These are phyloP conservation scores for Meloidogyne floridensis DNA, from an alignment of 1,140 invertebrate genomes.

Conservation along the genomic window DNA sequence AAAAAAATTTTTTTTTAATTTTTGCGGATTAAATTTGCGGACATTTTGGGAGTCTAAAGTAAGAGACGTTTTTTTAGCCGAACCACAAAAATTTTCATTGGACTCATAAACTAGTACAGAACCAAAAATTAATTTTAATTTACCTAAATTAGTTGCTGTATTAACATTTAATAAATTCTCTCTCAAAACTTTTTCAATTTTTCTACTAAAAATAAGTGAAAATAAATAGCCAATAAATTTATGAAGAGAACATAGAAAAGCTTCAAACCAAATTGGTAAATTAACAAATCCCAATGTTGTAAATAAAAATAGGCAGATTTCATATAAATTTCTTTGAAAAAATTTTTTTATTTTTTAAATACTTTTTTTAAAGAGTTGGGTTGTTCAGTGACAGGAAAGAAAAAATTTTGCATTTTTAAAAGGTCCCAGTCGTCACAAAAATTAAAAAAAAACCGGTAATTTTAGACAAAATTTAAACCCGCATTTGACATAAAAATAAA, in stretches of 20 bases:
- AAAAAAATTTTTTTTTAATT: not conserved
- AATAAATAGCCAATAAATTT: constrained; percentile 13
- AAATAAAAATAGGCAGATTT: constrained; percentile 8
- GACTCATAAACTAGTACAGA: too few relatives aligned
- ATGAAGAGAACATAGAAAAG: constrained; percentile 25
- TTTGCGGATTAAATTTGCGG: too few relatives aligned
- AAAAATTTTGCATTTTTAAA: too few relatives aligned
- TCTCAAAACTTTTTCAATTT: constrained; percentile 20
- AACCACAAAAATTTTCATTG: too few relatives aligned
- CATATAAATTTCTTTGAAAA: constrained; percentile 16
- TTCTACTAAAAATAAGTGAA: constrained; percentile 4
- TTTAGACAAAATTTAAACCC: too few relatives aligned
- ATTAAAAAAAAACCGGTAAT: too few relatives aligned
- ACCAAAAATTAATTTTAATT: not conserved
- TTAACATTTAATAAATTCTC: constrained; percentile 21
- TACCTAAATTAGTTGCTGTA: constrained; percentile 21
- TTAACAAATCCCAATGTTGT: constrained; percentile 4
- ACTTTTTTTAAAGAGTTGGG: too few relatives aligned
- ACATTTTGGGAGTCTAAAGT: too few relatives aligned
- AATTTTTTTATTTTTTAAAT: not conserved
- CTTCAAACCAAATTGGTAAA: constrained; percentile 27
- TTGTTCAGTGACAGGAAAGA: too few relatives aligned
- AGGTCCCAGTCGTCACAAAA: too few relatives aligned
- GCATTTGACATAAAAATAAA: too few relatives aligned
- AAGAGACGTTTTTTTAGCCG: too few relatives aligned